These are phyloP conservation scores for Bedellia somnulentella DNA, from an alignment of 2,888 invertebrate species.

Conservation along the genomic window DNA sequence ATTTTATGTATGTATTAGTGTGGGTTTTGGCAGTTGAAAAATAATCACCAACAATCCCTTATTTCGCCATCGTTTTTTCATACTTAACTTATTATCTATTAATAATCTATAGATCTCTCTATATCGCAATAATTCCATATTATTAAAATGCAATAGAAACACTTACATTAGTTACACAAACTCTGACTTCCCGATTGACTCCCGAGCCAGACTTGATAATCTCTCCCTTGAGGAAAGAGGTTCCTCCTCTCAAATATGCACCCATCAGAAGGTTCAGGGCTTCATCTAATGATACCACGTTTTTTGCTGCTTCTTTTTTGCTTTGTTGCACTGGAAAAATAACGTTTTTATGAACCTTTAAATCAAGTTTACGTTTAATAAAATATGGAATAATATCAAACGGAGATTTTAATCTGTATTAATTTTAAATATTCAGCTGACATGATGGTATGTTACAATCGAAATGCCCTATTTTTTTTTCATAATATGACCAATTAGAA, in stretches of 20 bases:
- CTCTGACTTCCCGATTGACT: slow-evolving; percentile 92
- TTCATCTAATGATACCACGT: slow-evolving; percentile 82
- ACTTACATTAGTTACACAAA: slow-evolving; percentile 95
- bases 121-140: too few species aligned
- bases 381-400: too few species aligned
- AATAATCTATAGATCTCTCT: neutral
- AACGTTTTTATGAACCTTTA: too few species aligned
- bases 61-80: too few species aligned
- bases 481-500: too few species aligned
- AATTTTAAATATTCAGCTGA: too few species aligned
- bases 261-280: slow-evolving; percentile 88
- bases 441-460: too few species aligned
- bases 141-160: neutral
- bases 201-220: slow-evolving; percentile 94
- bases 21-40: too few species aligned
- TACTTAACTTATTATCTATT: neutral
- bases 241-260: slow-evolving; percentile 92
- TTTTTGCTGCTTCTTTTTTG: slow-evolving; percentile 66
- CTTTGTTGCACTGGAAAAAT: slow-evolving; percentile 52
- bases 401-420: too few species aligned
- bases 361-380: neutral
- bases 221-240: slow-evolving; percentile 92
- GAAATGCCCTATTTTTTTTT: too few species aligned
- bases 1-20: too few species aligned
- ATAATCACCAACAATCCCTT: too few species aligned